Conservation (phyloP, 2,113 vertebrate genomes). For the Danio rerio region GRCz12tu NC_133195.1:44470501-44471000, state of each 20-base stretch:
- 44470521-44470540: background rate
- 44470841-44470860: background rate
- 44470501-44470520: background rate
- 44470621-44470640: constrained; percentile 9
- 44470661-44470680: constrained; percentile 5
- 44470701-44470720: background rate
- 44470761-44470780: constrained; percentile 18
- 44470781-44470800: constrained; percentile 22
- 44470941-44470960: background rate
- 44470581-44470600: constrained; percentile 3
- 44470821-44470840: background rate
- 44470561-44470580: background rate
- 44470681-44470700: constrained; percentile 36
- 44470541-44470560: constrained; percentile 4
- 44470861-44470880: constrained; percentile 10
- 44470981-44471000: constrained; percentile 2
- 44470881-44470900: constrained; percentile 11
- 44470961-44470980: constrained; percentile 28
- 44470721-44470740: background rate
- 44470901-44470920: constrained; percentile 4
- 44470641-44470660: constrained; percentile 38
- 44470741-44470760: constrained; percentile 19
- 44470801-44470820: background rate
- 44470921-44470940: background rate
- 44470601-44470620: background rate